Conservation (phyloP, 2,888 invertebrate genomes). For the Morpho deidamia region DNA sequence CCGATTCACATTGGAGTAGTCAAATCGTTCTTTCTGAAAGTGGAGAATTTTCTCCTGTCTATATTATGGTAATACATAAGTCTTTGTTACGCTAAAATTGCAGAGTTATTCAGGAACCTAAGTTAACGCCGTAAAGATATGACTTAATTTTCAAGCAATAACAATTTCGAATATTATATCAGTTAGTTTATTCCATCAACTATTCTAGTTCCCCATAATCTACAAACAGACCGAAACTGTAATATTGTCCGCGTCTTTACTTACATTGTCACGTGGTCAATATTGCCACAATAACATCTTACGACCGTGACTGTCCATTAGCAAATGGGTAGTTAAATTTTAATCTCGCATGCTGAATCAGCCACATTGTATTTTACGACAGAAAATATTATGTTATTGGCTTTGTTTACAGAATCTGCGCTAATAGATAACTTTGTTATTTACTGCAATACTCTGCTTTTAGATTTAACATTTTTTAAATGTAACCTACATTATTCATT, state of each 20-base stretch:
- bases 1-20: no score
- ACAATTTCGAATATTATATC: no score
- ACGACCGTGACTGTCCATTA: conserved; percentile 23
- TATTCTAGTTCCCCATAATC: background rate
- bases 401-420: conserved; percentile 17
- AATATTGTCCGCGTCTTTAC: conserved; percentile 15
- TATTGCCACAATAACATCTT: conserved; percentile 16
- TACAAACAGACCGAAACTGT: conserved; percentile 6
- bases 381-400: conserved; percentile 21
- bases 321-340: conserved; percentile 40
- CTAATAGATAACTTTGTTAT: conserved; percentile 8
- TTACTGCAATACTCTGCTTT: background rate
- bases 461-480: background rate
- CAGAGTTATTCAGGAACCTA: no score
- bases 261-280: conserved; percentile 16
- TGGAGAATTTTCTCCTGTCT: no score
- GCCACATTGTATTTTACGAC: conserved; percentile 22
- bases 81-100: no score
- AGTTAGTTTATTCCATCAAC: no score
- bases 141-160: no score
- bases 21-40: no score
- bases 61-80: no score
- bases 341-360: conserved; percentile 28
- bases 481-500: no score
- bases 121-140: no score